phyloP scores from a whole-genome alignment of 92 coral and sea anemone species.

The Zoanthus sansibaricus region DNA sequence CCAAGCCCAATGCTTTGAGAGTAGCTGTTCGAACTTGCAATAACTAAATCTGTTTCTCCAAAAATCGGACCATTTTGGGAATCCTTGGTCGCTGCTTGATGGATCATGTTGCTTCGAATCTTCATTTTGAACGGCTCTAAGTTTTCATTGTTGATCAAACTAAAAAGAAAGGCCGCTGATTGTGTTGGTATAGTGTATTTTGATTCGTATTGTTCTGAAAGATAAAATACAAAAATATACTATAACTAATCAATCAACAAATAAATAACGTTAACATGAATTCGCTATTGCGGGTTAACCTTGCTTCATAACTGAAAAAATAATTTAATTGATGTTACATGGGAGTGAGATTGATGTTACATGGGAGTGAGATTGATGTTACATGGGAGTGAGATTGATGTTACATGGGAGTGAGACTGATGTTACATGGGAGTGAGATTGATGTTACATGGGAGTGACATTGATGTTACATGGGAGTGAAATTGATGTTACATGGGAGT shows the following conservation, averaged over 20 bases:
- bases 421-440: no score
- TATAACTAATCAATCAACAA: neutral
- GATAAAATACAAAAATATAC: neutral
- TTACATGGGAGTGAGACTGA: no score
- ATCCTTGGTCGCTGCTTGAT: neutral
- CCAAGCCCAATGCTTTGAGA: slow-evolving; percentile 17
- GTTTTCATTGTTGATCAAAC: slow-evolving; percentile 23
- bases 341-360: no score
- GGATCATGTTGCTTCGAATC: neutral
- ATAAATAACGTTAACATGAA: neutral
- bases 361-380: no score
- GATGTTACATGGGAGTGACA: no score
- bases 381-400: no score
- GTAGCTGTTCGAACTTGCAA: neutral
- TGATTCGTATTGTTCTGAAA: neutral
- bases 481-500: no score
- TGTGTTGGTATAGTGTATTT: neutral
- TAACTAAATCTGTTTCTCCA: neutral
- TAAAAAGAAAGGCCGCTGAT: slow-evolving; percentile 25
- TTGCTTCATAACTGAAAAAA: no score
- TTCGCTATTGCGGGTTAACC: no score
- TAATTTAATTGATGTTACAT: no score
- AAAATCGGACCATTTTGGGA: slow-evolving; percentile 3
- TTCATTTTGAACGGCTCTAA: slow-evolving; percentile 31
- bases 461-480: no score